Evolutionary conservation across 2,888 invertebrate species (phyloP).

Genomic region (Hofmannophila pseudospretella): DNA sequence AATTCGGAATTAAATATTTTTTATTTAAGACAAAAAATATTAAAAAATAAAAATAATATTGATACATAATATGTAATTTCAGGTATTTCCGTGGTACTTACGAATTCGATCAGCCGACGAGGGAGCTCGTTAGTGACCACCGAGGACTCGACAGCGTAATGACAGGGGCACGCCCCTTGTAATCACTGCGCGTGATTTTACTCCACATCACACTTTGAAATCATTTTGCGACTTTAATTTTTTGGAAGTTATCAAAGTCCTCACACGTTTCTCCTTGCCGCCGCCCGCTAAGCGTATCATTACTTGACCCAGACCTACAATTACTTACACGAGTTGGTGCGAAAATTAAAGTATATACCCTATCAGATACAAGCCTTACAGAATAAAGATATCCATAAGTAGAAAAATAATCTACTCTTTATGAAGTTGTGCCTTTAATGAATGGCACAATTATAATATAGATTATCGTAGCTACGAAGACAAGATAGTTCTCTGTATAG

Average conservation of each 20-base stretch:
- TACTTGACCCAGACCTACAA: conserved; percentile 52
- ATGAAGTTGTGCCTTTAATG: not conserved
- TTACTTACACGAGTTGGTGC: conserved; percentile 49
- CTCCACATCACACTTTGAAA: conserved; percentile 63
- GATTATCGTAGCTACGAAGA: not conserved
- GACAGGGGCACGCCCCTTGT: conserved; percentile 60
- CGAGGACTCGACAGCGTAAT: conserved; percentile 49
- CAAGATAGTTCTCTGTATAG: conserved; percentile 15
- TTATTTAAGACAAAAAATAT: too few relatives aligned
- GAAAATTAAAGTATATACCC: too few relatives aligned
- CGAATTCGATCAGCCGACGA: conserved; percentile 10
- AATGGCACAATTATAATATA: not conserved
- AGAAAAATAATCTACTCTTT: not conserved
- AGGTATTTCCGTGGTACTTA: not conserved
- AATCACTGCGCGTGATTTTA: conserved; percentile 60
- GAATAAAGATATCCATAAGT: not conserved
- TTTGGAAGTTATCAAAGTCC: conserved; percentile 58
- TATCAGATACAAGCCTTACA: conserved; percentile 8
- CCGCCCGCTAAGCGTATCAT: conserved; percentile 60
- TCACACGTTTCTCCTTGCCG: conserved; percentile 42
- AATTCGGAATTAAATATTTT: too few relatives aligned
- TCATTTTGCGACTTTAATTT: conserved; percentile 57
- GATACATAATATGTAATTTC: conserved; percentile 1
- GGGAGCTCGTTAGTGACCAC: conserved; percentile 49
- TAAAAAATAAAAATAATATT: too few relatives aligned